Percentiles rank a stretch among this genome's conserved stretches.
phyloP scores from a whole-genome alignment of 2,888 invertebrate genomes.

The Clusia tigrina region DNA sequence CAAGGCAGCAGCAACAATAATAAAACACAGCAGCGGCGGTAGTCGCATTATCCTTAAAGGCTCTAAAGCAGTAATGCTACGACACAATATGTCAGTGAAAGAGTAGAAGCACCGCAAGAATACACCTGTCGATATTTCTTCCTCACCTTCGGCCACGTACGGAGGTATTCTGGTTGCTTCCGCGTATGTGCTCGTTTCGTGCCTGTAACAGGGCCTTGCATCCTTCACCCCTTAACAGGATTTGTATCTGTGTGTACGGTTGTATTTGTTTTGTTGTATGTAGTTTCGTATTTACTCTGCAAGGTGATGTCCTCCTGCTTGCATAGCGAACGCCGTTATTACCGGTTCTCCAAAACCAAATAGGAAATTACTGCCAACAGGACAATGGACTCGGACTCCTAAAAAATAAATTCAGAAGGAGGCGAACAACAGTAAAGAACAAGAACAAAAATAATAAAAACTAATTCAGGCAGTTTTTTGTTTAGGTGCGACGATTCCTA shows the following conservation, averaged over 20 bases:
- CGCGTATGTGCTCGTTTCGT: not conserved
- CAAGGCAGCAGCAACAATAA: conserved; percentile 25
- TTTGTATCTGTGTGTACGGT: too few relatives aligned
- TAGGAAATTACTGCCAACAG: conserved; percentile 6
- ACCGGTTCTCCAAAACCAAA: conserved; percentile 1
- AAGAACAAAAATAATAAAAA: not conserved
- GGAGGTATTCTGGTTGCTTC: not conserved
- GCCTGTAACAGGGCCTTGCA: conserved; percentile 5
- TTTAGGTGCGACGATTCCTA: conserved; percentile 10
- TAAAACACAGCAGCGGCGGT: conserved; percentile 22
- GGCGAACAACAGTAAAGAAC: not conserved
- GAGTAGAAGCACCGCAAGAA: conserved; percentile 6
- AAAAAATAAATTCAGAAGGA: too few relatives aligned
- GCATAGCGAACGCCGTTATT: not conserved
- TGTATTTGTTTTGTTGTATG: not conserved
- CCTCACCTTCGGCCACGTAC: not conserved
- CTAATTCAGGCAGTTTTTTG: not conserved
- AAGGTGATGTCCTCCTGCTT: not conserved
- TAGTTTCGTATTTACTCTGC: not conserved
- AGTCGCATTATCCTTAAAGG: conserved; percentile 16
- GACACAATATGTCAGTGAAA: conserved; percentile 41
- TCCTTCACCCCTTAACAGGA: too few relatives aligned
- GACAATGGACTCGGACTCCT: conserved; percentile 5
- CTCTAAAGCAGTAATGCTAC: conserved; percentile 42
- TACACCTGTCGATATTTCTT: conserved; percentile 54